Evolutionary conservation across 2,113 vertebrate genomes (phyloP).

Genomic region (Chitala chitala): DNA sequence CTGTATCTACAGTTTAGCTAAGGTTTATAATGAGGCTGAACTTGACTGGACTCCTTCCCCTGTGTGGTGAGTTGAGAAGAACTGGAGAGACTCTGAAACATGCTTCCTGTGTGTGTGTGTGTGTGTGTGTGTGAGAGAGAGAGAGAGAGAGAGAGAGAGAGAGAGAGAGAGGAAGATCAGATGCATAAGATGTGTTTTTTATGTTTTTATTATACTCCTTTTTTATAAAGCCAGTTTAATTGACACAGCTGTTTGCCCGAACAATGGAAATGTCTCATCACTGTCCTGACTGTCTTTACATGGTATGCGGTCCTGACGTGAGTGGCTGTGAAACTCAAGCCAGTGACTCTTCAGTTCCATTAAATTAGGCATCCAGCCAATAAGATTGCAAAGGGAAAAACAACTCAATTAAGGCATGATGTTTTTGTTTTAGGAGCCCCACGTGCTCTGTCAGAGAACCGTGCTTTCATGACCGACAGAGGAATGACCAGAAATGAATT

Average conservation of each 20-base stretch:
- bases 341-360: neutral
- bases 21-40: too few species aligned
- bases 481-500: neutral
- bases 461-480: neutral
- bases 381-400: neutral
- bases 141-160: too few species aligned
- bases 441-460: neutral
- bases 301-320: slow-evolving; percentile 10
- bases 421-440: neutral
- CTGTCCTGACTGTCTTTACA: neutral
- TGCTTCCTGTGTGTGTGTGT: too few species aligned
- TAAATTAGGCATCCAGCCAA: neutral
- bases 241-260: neutral
- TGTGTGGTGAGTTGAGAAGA: too few species aligned
- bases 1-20: too few species aligned
- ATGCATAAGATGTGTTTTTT: neutral
- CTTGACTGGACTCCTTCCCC: too few species aligned
- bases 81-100: too few species aligned
- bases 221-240: neutral
- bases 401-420: neutral
- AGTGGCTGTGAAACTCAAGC: neutral
- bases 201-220: neutral
- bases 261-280: neutral
- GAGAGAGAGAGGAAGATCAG: too few species aligned
- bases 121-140: too few species aligned